Conservation (phyloP, 2,113 vertebrate genomes). For the Lepus americanus region DNA sequence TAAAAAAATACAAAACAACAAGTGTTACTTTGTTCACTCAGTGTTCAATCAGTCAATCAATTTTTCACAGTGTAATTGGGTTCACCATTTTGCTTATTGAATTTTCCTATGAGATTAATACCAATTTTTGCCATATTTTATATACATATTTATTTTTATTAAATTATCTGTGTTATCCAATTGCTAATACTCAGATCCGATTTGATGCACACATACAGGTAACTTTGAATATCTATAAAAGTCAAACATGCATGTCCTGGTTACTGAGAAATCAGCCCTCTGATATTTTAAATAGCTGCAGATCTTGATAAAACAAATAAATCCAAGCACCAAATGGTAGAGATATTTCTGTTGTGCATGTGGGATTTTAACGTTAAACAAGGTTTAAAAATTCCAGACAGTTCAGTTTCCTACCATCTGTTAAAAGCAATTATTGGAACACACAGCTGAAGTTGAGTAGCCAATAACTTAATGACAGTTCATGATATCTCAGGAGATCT, state of each 20-base stretch:
- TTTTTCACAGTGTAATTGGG: not conserved
- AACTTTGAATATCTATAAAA: not conserved
- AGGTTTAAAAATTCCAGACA: not conserved
- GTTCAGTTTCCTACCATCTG: not conserved
- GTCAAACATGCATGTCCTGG: not conserved
- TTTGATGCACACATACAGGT: not conserved
- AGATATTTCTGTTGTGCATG: not conserved
- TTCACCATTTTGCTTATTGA: not conserved
- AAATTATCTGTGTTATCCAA: not conserved
- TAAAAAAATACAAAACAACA: slow-evolving; percentile 21
- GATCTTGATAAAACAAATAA: not conserved
- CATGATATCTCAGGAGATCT: not conserved
- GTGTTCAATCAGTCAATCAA: not conserved
- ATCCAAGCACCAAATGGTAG: not conserved
- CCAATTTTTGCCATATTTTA: not conserved
- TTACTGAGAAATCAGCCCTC: not conserved
- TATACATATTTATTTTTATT: not conserved
- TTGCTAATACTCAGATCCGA: not conserved
- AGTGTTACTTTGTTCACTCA: not conserved
- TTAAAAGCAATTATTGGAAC: not conserved
- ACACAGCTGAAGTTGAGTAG: not conserved
- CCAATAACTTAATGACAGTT: not conserved
- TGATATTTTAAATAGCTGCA: not conserved
- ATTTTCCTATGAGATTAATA: not conserved
- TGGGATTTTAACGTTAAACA: not conserved